Percentiles rank a stretch among this genome's conserved stretches.
Conservation (phyloP, 1,140 invertebrate species). For the Episyrphus balteatus region DNA sequence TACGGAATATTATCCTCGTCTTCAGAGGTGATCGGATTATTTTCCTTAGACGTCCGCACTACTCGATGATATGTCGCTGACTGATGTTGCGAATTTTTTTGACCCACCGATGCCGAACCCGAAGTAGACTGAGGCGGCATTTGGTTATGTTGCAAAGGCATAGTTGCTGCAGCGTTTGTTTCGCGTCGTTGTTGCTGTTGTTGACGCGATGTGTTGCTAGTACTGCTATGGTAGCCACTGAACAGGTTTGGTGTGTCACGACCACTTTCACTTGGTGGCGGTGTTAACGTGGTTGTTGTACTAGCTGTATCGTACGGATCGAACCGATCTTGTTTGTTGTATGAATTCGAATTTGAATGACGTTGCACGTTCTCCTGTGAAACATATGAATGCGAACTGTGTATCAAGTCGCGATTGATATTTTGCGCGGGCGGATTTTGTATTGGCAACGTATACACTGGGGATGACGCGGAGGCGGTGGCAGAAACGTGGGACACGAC, state of each 20-base stretch:
- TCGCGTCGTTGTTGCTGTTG: background rate
- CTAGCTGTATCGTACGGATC: constrained; percentile 7
- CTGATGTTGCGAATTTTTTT: constrained; percentile 7
- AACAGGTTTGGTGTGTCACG: constrained; percentile 2
- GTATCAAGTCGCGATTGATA: background rate
- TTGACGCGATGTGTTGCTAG: background rate
- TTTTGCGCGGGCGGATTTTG: background rate
- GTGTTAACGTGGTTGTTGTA: constrained; percentile 6
- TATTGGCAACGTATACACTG: background rate
- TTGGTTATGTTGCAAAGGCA: background rate
- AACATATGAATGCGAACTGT: background rate
- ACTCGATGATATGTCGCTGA: background rate
- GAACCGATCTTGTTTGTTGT: background rate
- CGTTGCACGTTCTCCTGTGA: background rate
- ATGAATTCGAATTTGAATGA: background rate
- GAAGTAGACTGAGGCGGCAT: background rate
- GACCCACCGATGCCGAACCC: no score
- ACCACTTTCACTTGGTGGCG: constrained; percentile 8
- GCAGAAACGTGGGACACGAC: no score
- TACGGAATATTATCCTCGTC: constrained; percentile 47
- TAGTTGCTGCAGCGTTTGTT: background rate
- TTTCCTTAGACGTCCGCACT: background rate
- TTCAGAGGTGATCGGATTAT: background rate
- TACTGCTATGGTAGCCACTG: background rate
- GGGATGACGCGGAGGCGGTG: no score